A percentile compares a stretch with the other conserved stretches of the same genome.
Conservation (phyloP, 2,888 invertebrate species). For the Scrobipalpa costella region DNA sequence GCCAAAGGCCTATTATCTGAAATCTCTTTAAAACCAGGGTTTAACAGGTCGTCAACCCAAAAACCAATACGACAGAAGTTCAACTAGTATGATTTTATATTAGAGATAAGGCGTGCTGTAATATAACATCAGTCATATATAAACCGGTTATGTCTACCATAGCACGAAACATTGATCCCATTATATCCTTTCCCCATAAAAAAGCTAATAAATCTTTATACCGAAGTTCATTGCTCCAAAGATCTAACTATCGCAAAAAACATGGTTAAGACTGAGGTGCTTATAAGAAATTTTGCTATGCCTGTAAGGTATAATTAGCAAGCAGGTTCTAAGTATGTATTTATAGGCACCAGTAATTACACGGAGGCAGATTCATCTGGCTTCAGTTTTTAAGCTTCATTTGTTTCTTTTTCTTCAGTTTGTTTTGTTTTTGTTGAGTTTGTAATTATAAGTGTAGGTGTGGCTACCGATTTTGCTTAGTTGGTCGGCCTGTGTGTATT, state of each 20-base stretch:
- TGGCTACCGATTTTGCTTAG: not conserved
- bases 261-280: not conserved
- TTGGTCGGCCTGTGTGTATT: not conserved
- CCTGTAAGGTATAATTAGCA: constrained; percentile 15
- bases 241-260: constrained; percentile 4
- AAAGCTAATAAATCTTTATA: constrained; percentile 5
- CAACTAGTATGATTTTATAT: not conserved
- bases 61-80: too few species aligned
- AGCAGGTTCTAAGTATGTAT: constrained; percentile 3
- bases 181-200: constrained; percentile 6
- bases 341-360: constrained; percentile 9
- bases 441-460: constrained; percentile 10
- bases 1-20: too few species aligned
- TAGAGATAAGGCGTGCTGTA: not conserved
- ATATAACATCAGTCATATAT: not conserved
- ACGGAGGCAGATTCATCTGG: constrained; percentile 8
- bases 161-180: constrained; percentile 4
- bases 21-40: too few species aligned
- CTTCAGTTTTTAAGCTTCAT: constrained; percentile 2
- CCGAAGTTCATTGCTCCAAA: constrained; percentile 14
- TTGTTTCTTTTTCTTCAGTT: not conserved
- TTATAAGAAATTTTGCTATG: constrained; percentile 4
- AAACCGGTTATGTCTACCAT: constrained; percentile 14
- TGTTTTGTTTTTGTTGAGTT: constrained; percentile 11
- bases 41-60: too few species aligned